Base-by-base conservation (phyloP, 2,113 vertebrate genomes). In the Siphamia tubifer region DNA sequence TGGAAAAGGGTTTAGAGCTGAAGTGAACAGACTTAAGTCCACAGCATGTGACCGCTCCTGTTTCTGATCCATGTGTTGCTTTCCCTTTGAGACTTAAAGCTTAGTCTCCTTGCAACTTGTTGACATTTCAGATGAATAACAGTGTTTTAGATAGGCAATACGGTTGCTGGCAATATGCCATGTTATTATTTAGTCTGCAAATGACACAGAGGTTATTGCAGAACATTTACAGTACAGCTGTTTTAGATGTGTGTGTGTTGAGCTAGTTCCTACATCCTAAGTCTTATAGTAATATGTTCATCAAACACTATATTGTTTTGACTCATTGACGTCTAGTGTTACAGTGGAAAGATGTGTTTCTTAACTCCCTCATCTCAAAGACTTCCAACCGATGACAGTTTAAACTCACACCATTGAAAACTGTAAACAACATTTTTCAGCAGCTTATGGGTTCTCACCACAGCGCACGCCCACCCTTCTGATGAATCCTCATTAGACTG, bases 351-450 rank as follows among this genome's bases (percentile, higher is more conserved):
- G 72, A 19, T 43, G 5, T 51, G 60, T 66, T 71, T 63, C 36
- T 24, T 28, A 61, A 49, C 21, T 42, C 15, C 45, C 49, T 45
- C 57, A 10, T 68, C 45, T 57, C 66, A 39, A 64, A 67, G 55
- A 32, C 70, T 1, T 32, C 45, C 42, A 39, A 30, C 23, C 13
- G 78, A 79, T 80, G 82, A 87, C 74, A 72, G 78, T 76, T 66
- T 77, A 75, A 86, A 79, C 67, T 83, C 60, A 58, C 74, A 70
- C 68, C 60, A 84, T 70, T 53, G 57, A 78, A 90, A 83, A 80
- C 84, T 79, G 84, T 88, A 89, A 92, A 89, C 83, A 88, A 87
- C 86, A 89, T 90, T 91, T 91, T 80, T 90, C 70, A 77, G 66
- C 79, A 69, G 87, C 84, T 87, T 86, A 85, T 89, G 79, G 73